These are phyloP conservation scores for Trimorus sp. DNA, from an alignment of 2,888 invertebrate species.

Conservation along the genomic window DNA sequence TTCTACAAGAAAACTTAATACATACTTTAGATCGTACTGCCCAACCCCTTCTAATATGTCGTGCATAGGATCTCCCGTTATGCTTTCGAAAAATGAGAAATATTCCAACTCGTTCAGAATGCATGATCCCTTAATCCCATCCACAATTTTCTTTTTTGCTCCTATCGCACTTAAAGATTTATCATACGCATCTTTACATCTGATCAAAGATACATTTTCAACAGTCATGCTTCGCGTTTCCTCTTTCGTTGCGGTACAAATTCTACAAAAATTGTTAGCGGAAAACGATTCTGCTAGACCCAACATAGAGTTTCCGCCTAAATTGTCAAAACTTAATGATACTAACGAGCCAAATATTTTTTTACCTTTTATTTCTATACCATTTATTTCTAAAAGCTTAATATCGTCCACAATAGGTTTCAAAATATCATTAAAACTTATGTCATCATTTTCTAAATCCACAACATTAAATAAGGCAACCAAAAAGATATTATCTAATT, in stretches of 20 bases:
- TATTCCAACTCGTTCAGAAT: conserved; percentile 41
- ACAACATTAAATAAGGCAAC: conserved; percentile 51
- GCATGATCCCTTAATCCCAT: conserved; percentile 30
- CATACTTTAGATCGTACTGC: conserved; percentile 34
- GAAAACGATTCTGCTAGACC: conserved; percentile 44
- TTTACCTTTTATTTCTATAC: conserved; percentile 32
- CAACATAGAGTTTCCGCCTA: conserved; percentile 45
- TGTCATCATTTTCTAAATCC: conserved; percentile 31
- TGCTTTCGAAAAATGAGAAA: conserved; percentile 47
- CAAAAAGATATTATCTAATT: conserved; percentile 54
- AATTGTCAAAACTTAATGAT: conserved; percentile 45
- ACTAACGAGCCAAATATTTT: conserved; percentile 25
- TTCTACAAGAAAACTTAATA: conserved; percentile 37
- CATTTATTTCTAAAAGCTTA: conserved; percentile 46
- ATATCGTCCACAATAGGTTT: conserved; percentile 46
- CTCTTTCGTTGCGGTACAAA: conserved; percentile 32
- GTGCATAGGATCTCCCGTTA: conserved; percentile 35
- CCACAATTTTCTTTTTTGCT: background rate
- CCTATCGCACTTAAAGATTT: too few species aligned
- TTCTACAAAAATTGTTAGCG: conserved; percentile 41
- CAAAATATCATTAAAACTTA: conserved; percentile 51
- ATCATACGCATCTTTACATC: too few species aligned
- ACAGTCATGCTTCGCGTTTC: conserved; percentile 26
- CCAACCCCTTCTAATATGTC: conserved; percentile 53
- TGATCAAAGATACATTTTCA: conserved; percentile 11